phyloP scores from a whole-genome alignment of 2,113 vertebrate genomes.

The Martes martes region DNA sequence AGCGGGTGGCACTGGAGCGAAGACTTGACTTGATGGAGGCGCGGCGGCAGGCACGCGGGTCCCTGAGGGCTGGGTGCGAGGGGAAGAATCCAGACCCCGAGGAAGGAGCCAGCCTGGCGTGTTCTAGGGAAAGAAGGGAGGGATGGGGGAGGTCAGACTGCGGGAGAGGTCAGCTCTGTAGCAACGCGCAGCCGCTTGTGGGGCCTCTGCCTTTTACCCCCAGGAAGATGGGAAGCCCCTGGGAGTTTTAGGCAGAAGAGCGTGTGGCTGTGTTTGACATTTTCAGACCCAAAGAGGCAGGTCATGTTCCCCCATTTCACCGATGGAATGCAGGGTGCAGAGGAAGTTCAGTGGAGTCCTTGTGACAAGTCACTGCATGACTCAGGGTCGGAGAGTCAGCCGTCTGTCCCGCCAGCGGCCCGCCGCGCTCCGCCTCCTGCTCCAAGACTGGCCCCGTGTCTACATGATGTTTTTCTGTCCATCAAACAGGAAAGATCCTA shows the following conservation, averaged over 20 bases:
- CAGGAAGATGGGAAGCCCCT: background rate
- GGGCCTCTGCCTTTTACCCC: background rate
- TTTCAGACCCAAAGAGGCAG: background rate
- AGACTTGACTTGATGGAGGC: background rate
- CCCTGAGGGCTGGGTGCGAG: background rate
- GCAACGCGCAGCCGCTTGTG: background rate
- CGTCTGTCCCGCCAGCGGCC: rapidly evolving
- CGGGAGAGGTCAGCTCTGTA: background rate
- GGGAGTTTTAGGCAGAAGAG: background rate
- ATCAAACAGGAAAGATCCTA: background rate
- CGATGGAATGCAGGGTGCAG: rapidly evolving
- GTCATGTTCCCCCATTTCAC: background rate
- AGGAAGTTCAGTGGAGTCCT: background rate
- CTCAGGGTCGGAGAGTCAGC: rapidly evolving
- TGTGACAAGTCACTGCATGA: rapidly evolving
- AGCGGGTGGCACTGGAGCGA: background rate
- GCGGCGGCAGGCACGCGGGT: rapidly evolving
- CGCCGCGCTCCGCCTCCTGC: rapidly evolving
- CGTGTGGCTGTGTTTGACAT: too few relatives aligned
- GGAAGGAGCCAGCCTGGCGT: too few relatives aligned
- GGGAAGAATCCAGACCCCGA: rapidly evolving
- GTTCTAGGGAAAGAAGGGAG: background rate
- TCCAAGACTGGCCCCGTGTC: rapidly evolving
- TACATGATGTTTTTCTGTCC: background rate
- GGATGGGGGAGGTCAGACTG: background rate